A percentile compares a stretch with the other conserved stretches of the same genome.
Conservation (phyloP, 2,888 invertebrate genomes). For the Slavum lentiscoides region DNA sequence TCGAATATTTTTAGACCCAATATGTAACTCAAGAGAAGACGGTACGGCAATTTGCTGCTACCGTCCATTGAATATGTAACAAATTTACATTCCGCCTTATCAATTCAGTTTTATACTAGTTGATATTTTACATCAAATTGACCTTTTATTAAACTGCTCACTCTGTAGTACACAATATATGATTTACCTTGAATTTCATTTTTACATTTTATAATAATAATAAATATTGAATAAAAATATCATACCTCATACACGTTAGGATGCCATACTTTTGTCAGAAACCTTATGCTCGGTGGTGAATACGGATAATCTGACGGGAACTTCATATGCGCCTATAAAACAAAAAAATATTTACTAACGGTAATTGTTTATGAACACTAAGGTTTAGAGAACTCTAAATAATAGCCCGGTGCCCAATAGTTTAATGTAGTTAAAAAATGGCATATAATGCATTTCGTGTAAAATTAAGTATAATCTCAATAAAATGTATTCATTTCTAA, state of each 20-base stretch:
- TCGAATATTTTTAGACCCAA: neutral
- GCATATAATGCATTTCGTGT: too few relatives aligned
- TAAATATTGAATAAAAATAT: constrained; percentile 56
- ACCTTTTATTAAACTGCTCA: neutral
- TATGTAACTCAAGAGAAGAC: neutral
- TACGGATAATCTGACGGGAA: constrained; percentile 99
- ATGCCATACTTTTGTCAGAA: constrained; percentile 99
- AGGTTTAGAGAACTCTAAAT: too few relatives aligned
- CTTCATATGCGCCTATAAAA: constrained; percentile 94
- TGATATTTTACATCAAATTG: constrained; percentile 19
- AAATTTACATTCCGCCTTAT: constrained; percentile 21
- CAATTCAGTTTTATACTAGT: constrained; percentile 35
- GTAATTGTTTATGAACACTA: too few relatives aligned
- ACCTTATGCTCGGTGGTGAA: constrained; percentile 95
- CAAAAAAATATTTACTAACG: constrained; percentile 57
- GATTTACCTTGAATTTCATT: too few relatives aligned
- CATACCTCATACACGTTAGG: constrained; percentile 99
- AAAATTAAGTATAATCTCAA: too few relatives aligned
- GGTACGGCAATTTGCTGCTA: neutral
- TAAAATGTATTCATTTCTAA: too few relatives aligned
- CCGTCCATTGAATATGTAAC: neutral
- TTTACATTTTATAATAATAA: neutral
- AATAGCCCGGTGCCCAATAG: too few relatives aligned
- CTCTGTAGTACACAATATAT: neutral
- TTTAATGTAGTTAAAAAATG: too few relatives aligned